Evolutionary conservation across 2,113 vertebrate genomes (phyloP).

Genomic region (Vicugna pacos): DNA sequence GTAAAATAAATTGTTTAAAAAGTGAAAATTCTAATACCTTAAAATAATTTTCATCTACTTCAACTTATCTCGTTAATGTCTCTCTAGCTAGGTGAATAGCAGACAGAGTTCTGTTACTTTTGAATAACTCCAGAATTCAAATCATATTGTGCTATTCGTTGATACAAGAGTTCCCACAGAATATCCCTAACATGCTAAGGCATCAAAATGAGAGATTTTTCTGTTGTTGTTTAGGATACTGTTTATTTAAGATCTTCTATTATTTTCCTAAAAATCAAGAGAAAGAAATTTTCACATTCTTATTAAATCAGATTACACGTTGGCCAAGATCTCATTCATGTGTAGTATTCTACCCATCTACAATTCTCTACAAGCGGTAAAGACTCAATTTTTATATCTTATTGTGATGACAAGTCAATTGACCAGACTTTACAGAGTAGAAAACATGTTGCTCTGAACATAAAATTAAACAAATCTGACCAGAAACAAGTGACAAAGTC

Average conservation of each 20-base stretch:
- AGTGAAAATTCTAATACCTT: background rate
- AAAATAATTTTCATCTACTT: slow-evolving; percentile 22
- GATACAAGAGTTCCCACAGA: background rate
- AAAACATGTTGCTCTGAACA: background rate
- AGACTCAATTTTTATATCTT: background rate
- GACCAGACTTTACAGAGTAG: background rate
- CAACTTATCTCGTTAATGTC: background rate
- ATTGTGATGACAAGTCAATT: background rate
- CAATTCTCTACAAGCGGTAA: background rate
- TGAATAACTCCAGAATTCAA: background rate
- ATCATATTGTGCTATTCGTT: background rate
- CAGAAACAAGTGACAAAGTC: slow-evolving; percentile 23
- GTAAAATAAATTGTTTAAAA: background rate
- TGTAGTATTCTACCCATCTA: background rate
- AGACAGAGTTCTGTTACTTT: background rate
- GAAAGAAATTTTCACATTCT: background rate
- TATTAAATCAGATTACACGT: background rate
- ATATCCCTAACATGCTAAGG: background rate
- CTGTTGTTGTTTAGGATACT: background rate
- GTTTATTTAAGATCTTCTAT: background rate
- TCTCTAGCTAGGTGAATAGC: background rate
- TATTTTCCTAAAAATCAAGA: slow-evolving; percentile 24
- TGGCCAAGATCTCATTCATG: background rate
- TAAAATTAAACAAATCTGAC: slow-evolving; percentile 6
- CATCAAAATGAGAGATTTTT: slow-evolving; percentile 9